Evolutionary conservation across 2,888 invertebrate species (phyloP), one percentile per base, ranked within the genome.

Genomic region (Drosophila neotestacea): DNA sequence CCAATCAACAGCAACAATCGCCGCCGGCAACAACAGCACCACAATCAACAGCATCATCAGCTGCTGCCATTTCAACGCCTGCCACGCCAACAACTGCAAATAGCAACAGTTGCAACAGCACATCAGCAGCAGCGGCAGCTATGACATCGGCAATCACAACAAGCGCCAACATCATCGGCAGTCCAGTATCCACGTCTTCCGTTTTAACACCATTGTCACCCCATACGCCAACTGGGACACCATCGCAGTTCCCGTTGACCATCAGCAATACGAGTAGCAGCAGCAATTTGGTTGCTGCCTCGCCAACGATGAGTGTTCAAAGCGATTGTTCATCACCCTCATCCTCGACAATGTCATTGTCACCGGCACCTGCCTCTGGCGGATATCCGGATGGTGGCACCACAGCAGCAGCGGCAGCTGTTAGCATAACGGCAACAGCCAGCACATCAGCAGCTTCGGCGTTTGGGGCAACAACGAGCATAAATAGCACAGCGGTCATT

Each of bases 251-350:
- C 42, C 85, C 85, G 38, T 50, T 82, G 30, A 86, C 85, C 32
- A 86, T 89, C 4, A 90, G 86, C 51, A 86, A 86, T 16, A 79
- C 79, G 27, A 76, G 69, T 58, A 86, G 71, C 51, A 89, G 86
- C 59, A 90, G 78, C 60, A 89, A 84, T 50, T 54, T 86, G 52
- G 90, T 86, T 4, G 85, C 85, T 22, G 85, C 88, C 51, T 91
- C 91, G 41, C 91, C 91, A 4, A 91, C 91, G 9, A 88, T 91
- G 88, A 91, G 91, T 62, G 81, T 90, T 39, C 91, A 91, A 73
- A 91, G 91, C 56, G 91, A 91, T 64, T 91, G 91, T 59, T 91
- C 91, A 4, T 91, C 91, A 32, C 91, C 91, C 1, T 90, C 91
- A 34, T 91, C 91, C 4, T 91, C 91, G 2, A 90, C 91, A 6